phyloP scores from a whole-genome alignment of 92 coral and sea anemone genomes.

The Zoanthus sansibaricus region DNA sequence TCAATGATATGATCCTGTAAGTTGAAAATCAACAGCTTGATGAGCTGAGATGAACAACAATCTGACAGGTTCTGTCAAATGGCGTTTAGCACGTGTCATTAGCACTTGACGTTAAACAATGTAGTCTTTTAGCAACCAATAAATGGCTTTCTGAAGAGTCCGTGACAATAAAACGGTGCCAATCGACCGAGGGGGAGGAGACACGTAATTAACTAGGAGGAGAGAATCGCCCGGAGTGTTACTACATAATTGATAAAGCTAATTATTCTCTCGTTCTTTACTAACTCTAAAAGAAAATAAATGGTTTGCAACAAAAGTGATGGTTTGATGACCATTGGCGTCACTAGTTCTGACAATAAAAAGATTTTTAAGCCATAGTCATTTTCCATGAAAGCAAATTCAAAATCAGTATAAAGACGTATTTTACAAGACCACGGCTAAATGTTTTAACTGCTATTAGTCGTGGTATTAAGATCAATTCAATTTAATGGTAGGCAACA shows the following conservation, averaged over 20 bases:
- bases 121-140: conserved; percentile 68
- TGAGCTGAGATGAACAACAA: conserved; percentile 23
- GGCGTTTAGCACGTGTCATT: conserved; percentile 82
- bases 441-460: neutral
- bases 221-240: conserved; percentile 86
- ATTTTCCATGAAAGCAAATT: neutral
- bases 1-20: conserved; percentile 29
- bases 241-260: conserved; percentile 67
- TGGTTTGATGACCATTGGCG: conserved; percentile 47
- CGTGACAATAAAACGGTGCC: conserved; percentile 57
- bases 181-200: conserved; percentile 88
- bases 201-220: conserved; percentile 88
- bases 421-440: neutral
- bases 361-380: conserved; percentile 14
- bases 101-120: conserved; percentile 58
- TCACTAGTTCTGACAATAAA: conserved; percentile 25
- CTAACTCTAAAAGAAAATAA: conserved; percentile 46
- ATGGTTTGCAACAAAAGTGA: conserved; percentile 41
- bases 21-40: conserved; percentile 42
- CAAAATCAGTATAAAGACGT: neutral
- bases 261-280: conserved; percentile 68
- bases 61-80: conserved; percentile 29
- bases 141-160: conserved; percentile 48
- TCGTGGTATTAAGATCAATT: neutral
- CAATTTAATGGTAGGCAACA: neutral